Evolutionary conservation across 2,888 invertebrate species (phyloP).

Genomic region (Perdita meconis): DNA sequence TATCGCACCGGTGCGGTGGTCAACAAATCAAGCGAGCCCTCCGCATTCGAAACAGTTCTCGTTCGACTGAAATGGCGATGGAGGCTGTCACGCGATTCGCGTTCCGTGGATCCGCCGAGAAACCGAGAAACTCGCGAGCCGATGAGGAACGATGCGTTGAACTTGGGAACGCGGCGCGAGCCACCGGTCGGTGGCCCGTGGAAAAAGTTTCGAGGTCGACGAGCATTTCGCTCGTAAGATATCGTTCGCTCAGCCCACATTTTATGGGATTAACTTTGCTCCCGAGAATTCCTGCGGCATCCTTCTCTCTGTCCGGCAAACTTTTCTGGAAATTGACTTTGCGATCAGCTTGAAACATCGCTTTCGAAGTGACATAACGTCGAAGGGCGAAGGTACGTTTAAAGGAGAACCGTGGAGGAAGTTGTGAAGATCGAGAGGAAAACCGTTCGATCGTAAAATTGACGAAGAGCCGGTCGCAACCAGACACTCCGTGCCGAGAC

Average conservation of each 20-base stretch:
- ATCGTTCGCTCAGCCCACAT: slow-evolving; percentile 51
- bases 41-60: no score
- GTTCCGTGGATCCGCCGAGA: not conserved
- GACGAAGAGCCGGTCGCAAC: no score
- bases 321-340: not conserved
- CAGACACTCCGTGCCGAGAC: no score
- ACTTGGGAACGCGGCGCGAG: slow-evolving; percentile 35
- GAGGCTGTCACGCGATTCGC: no score
- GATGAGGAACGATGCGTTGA: slow-evolving; percentile 28
- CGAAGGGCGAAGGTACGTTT: not conserved
- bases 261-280: slow-evolving; percentile 57
- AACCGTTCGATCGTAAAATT: not conserved
- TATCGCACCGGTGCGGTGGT: no score
- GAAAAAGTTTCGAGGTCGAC: slow-evolving; percentile 60
- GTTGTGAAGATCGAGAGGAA: no score
- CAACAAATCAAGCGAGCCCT: no score
- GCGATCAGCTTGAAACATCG: slow-evolving; percentile 8
- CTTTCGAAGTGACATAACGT: not conserved
- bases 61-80: no score
- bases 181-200: slow-evolving; percentile 47
- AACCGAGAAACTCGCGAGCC: slow-evolving; percentile 29
- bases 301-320: not conserved
- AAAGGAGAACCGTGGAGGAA: not conserved
- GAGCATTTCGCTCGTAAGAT: slow-evolving; percentile 55
- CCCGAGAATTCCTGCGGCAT: slow-evolving; percentile 12